Percentiles rank a stretch among this genome's conserved stretches.
These are phyloP conservation scores for Gibbula magus DNA, from an alignment of 2,888 invertebrate species.

Conservation along the genomic window DNA sequence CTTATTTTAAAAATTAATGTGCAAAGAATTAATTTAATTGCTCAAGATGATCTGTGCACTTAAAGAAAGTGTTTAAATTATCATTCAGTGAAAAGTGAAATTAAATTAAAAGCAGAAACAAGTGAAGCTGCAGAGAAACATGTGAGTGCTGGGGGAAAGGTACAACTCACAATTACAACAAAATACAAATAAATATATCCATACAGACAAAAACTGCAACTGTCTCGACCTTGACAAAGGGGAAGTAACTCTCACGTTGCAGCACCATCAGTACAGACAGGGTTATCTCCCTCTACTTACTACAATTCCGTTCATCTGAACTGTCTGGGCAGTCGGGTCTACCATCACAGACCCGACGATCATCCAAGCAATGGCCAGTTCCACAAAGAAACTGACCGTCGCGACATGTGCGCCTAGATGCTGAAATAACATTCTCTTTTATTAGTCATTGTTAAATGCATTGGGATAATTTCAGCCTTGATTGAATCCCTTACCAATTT, in stretches of 20 bases:
- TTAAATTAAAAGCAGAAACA: too few species aligned
- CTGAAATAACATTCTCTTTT: constrained; percentile 18
- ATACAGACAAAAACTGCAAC: background rate
- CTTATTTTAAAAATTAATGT: too few species aligned
- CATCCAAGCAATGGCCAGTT: constrained; percentile 83
- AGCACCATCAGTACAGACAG: background rate
- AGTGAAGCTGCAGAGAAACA: too few species aligned
- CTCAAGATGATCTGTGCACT: too few species aligned
- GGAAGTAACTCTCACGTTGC: constrained; percentile 14
- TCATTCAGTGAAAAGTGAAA: too few species aligned
- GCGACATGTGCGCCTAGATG: constrained; percentile 34
- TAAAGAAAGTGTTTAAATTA: too few species aligned
- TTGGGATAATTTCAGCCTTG: too few species aligned
- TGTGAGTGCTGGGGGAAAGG: too few species aligned
- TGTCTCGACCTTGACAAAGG: constrained; percentile 18
- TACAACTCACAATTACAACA: background rate
- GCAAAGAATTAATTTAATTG: too few species aligned
- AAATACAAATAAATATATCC: background rate
- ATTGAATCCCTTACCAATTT: too few species aligned
- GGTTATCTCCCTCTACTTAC: background rate
- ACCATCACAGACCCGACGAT: constrained; percentile 72
- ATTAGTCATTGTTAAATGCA: background rate
- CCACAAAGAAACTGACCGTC: constrained; percentile 57
- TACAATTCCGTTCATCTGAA: constrained; percentile 55
- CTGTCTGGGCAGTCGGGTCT: constrained; percentile 58